Evolutionary conservation across 2,888 invertebrate genomes (phyloP).

Genomic region (Andricus curvator): DNA sequence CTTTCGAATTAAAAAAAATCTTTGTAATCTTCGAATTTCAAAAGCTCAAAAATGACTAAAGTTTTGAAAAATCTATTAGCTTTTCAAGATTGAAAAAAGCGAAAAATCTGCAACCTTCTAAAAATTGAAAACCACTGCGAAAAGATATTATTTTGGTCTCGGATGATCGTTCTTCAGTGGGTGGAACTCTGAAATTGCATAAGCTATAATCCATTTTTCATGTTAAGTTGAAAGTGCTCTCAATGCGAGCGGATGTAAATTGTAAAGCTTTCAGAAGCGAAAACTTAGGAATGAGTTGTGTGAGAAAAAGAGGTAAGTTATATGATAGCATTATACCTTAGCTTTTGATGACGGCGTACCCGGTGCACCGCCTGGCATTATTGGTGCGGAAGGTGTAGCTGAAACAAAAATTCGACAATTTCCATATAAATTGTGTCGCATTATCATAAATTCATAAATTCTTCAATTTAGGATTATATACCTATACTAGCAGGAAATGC

Average conservation of each 20-base stretch:
- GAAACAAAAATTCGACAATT: conserved; percentile 62
- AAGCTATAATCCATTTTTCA: not conserved
- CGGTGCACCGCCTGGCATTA: conserved; percentile 88
- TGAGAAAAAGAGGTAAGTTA: not conserved
- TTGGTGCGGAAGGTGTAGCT: conserved; percentile 80
- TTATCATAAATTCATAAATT: conserved; percentile 6
- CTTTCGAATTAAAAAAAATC: too few relatives aligned
- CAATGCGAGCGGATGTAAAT: not conserved
- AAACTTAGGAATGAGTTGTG: conserved; percentile 8
- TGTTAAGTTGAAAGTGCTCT: conserved; percentile 6
- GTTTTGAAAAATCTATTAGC: too few relatives aligned
- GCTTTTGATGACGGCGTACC: conserved; percentile 91
- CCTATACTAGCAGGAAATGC: not conserved
- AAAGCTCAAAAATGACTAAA: too few relatives aligned
- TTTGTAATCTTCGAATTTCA: too few relatives aligned
- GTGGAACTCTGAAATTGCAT: not conserved
- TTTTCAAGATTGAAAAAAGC: too few relatives aligned
- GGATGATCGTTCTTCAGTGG: not conserved
- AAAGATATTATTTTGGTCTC: not conserved
- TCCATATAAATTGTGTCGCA: conserved; percentile 25
- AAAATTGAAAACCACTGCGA: not conserved
- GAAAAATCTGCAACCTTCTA: too few relatives aligned
- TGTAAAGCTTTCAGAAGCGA: not conserved
- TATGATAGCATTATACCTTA: conserved; percentile 80
- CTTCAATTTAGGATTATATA: not conserved